Percentiles rank a stretch among this genome's conserved stretches.
phyloP scores from a whole-genome alignment of 2,888 invertebrate species.

The Lacanobia wlatinum region DNA sequence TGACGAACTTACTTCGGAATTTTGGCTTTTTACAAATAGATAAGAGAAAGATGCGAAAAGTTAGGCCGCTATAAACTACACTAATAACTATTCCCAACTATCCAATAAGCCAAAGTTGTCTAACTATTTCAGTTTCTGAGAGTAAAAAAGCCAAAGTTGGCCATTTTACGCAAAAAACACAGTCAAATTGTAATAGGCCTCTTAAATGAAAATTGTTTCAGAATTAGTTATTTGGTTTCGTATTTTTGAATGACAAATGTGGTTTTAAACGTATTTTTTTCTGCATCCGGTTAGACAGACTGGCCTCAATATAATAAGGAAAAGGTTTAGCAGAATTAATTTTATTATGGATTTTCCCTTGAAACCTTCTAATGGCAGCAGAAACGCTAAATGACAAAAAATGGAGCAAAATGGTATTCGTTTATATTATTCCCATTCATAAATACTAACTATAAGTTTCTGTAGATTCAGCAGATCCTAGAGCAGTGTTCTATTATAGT shows the following conservation, averaged over 20 bases:
- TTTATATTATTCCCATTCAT: not conserved
- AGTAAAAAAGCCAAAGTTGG: too few relatives aligned
- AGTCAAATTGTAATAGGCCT: too few relatives aligned
- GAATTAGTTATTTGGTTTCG: not conserved
- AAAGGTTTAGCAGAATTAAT: not conserved
- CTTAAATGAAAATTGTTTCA: not conserved
- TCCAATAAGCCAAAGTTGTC: too few relatives aligned
- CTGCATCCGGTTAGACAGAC: not conserved
- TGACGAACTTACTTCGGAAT: too few relatives aligned
- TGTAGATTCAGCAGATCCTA: not conserved
- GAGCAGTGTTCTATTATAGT: constrained; percentile 24
- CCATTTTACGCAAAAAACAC: too few relatives aligned
- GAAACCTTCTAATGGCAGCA: not conserved
- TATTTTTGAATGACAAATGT: not conserved
- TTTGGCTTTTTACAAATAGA: too few relatives aligned
- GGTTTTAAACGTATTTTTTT: not conserved
- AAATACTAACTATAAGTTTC: not conserved
- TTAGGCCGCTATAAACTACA: too few relatives aligned
- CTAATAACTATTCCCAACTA: too few relatives aligned
- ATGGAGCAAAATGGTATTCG: too few relatives aligned
- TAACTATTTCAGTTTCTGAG: too few relatives aligned
- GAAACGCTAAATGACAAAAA: not conserved
- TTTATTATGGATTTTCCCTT: not conserved
- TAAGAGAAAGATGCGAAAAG: too few relatives aligned
- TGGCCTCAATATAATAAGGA: not conserved